Conservation (phyloP, 2,113 vertebrate species). For the Ameiurus melas region DNA sequence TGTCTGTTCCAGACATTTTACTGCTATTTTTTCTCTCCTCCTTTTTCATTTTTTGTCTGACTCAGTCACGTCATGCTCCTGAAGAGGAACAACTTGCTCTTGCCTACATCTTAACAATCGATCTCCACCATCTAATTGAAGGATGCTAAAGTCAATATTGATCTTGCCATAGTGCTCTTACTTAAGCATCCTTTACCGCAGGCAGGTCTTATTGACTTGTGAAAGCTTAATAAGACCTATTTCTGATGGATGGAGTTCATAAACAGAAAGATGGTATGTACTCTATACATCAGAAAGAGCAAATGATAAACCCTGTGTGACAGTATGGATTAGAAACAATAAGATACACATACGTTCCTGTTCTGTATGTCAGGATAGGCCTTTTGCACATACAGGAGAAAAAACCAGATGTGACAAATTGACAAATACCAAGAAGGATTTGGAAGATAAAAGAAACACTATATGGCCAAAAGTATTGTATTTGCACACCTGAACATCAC, state of each 20-base stretch:
- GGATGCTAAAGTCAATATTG: conserved; percentile 21
- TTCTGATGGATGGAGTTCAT: conserved; percentile 29
- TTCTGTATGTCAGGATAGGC: neutral
- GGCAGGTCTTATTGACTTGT: conserved; percentile 23
- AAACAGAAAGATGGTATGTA: conserved; percentile 9
- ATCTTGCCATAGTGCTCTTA: conserved; percentile 19
- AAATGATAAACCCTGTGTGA: conserved; percentile 8
- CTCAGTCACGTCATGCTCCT: neutral
- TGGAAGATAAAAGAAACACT: neutral
- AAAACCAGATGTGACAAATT: neutral
- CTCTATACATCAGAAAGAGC: neutral
- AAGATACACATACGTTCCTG: neutral
- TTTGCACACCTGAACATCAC: neutral
- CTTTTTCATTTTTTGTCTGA: conserved; percentile 9
- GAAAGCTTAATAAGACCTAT: conserved; percentile 33
- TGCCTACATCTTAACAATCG: conserved; percentile 23
- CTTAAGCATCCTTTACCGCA: conserved; percentile 22
- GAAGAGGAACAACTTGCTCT: conserved; percentile 9
- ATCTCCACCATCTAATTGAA: conserved; percentile 16
- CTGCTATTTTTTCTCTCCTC: neutral
- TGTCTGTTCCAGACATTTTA: neutral
- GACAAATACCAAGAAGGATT: neutral
- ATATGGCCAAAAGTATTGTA: neutral
- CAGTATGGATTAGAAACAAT: neutral
- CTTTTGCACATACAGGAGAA: neutral